These are phyloP conservation scores for Solea solea DNA, from an alignment of 2,113 vertebrate species.

Conservation along the genomic window DNA sequence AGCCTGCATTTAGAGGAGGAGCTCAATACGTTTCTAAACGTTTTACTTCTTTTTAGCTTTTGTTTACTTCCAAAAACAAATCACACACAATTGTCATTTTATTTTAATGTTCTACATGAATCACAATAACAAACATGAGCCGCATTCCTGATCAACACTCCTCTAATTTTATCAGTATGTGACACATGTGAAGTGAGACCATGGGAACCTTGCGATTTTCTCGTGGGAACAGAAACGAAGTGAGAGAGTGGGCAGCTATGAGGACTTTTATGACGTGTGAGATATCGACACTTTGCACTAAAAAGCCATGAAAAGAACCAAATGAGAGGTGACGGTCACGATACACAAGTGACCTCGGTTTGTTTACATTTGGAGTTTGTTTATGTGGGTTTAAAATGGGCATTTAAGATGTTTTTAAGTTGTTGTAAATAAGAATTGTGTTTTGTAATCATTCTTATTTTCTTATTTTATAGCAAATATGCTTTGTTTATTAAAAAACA, in stretches of 20 bases:
- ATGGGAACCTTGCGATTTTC: slow-evolving; percentile 54
- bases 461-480: too few species aligned
- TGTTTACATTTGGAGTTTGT: too few species aligned
- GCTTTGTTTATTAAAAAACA: background rate
- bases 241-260: slow-evolving; percentile 61
- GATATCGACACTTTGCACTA: slow-evolving; percentile 41
- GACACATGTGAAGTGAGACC: slow-evolving; percentile 43
- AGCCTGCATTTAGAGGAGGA: too few species aligned
- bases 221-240: slow-evolving; percentile 72
- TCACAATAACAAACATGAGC: background rate
- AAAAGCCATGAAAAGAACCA: slow-evolving; percentile 41
- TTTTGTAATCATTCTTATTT: too few species aligned
- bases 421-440: too few species aligned
- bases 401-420: too few species aligned
- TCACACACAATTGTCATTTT: too few species aligned
- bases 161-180: slow-evolving; percentile 13
- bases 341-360: background rate
- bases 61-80: too few species aligned
- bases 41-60: too few species aligned
- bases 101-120: too few species aligned
- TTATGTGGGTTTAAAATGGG: too few species aligned
- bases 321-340: slow-evolving; percentile 3
- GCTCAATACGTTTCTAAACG: too few species aligned
- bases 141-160: background rate
- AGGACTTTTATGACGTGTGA: slow-evolving; percentile 70